Evolutionary conservation across 2,797 vertebrate genomes (phyloP), one percentile per base, ranked within the genome.

Genomic region (Macrochelys suwanniensis): DNA sequence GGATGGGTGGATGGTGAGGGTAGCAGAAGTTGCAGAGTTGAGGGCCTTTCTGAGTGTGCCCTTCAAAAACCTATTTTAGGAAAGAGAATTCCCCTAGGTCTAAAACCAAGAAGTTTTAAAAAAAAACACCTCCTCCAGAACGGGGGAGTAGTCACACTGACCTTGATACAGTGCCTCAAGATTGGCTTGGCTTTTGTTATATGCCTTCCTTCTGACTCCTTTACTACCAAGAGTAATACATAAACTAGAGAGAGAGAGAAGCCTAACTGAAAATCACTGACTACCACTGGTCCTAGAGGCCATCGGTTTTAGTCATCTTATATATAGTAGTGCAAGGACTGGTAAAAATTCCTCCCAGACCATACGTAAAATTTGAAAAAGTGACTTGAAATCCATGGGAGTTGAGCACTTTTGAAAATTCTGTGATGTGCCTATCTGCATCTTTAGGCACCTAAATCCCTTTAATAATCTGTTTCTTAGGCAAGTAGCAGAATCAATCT

Each of bases 401-500:
- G 49, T 56, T 50, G 15, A 51, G 37, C 3, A 26, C 1, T 1
- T 5, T 0, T 17, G 33, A 88, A 77, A 86, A 57, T 23, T n/a
- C 81, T 1, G 0, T 10, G 9, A 0, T 9, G n/a, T 71, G 21
- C n/a, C 19, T 37, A 68, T 68, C 26, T 57, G 56, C 26, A 57
- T 28, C 65, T 19, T 71, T 42, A 68, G n/a, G 1, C 45, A 3
- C 33, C 7, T 56, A 79, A 81, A 53, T 15, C 3, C 56, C 56
- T 82, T 61, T 82, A 26, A 81, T 59, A 94, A 23, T 80, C 42
- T 10, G 5, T 37, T 56, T 82, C 31, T 61, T 88, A 19, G 1
- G 7, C 6, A n/a, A 33, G 47, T 21, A 0, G 7, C 78, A 80
- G 71, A 42, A 7, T 11, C 80, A 0, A 0, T 51, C 65, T 80